A percentile compares a stretch with the other conserved stretches of the same genome.
phyloP scores from a whole-genome alignment of 2,888 invertebrate genomes.

The Erpobdella octoculata region DNA sequence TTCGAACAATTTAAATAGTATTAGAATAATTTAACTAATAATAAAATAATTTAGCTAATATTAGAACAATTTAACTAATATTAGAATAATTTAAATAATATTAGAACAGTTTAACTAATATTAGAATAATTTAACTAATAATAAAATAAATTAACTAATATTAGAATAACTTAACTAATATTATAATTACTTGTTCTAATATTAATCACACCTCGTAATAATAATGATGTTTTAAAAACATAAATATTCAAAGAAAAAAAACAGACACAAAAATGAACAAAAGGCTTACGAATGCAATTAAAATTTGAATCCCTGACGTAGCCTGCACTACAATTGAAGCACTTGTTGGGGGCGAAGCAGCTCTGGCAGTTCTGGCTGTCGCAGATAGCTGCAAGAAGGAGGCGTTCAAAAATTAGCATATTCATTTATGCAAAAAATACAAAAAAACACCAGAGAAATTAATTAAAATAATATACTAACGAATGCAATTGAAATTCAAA shows the following conservation, averaged over 20 bases:
- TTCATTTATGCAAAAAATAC: too few relatives aligned
- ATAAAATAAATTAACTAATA: too few relatives aligned
- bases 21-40: too few relatives aligned
- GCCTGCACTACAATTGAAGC: slow-evolving; percentile 7
- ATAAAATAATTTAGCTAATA: too few relatives aligned
- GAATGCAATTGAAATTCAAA: background rate
- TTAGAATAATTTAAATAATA: background rate
- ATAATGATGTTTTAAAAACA: background rate
- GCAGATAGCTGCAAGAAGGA: background rate
- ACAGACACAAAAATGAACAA: background rate
- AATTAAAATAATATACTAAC: too few relatives aligned
- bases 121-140: too few relatives aligned
- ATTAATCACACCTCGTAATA: background rate
- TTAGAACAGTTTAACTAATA: background rate
- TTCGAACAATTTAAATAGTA: background rate
- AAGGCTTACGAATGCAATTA: background rate
- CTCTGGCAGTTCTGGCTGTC: slow-evolving; percentile 14
- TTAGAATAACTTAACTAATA: too few relatives aligned
- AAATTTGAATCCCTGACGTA: slow-evolving; percentile 9
- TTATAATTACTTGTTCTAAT: too few relatives aligned
- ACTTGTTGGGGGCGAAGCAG: slow-evolving; percentile 3
- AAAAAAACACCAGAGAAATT: too few relatives aligned
- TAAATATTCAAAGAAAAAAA: background rate
- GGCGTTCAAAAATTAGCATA: too few relatives aligned
- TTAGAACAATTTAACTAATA: too few relatives aligned